Base-by-base conservation (phyloP, 53 echinoderm and acorn worm species). In the Echinarachnius parma region DNA sequence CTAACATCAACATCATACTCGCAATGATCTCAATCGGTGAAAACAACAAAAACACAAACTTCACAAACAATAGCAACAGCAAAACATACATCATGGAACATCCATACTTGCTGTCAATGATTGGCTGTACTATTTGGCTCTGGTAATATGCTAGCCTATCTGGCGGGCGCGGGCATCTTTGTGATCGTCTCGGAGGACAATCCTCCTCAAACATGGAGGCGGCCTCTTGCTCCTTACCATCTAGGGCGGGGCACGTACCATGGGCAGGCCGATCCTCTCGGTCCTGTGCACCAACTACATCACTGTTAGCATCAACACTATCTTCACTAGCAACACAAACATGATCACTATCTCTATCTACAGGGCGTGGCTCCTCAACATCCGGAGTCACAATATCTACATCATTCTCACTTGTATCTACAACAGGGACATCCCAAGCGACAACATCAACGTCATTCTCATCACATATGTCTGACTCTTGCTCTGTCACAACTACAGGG, bases 271-370 rank as follows among this genome's bases (percentile, higher is more conserved):
- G 18, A 18, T 52, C 52, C 21, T 52, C 52, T 52, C 21, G 16
- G 15, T 52, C 52, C 21, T 2, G 18, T 52, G 21, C 1, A 52
- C 5, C 2, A 3, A 52, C 21, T 52, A n/a, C 21, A 52, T 52
- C 52, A 3, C 21, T 20, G 21, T 52, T 52, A 52, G n/a, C 60
- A n/a, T n/a, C n/a, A n/a, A n/a, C n/a, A n/a, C n/a, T n/a, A n/a
- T n/a, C n/a, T n/a, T n/a, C n/a, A n/a, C n/a, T n/a, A n/a, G n/a
- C n/a, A n/a, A n/a, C n/a, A n/a, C n/a, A n/a, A n/a, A n/a, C n/a
- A 60, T 60, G 32, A 60, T 0, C 31, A 59, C 59, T 59, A 5
- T 34, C 60, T 18, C 46, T 64, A 39, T 64, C 46, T 45, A 61
- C 61, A 35, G 10, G 5, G 5, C 26, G 4, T 0, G 31, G 32